Conservation (phyloP, 2,888 invertebrate species). For the Sthenelais limicola region DNA sequence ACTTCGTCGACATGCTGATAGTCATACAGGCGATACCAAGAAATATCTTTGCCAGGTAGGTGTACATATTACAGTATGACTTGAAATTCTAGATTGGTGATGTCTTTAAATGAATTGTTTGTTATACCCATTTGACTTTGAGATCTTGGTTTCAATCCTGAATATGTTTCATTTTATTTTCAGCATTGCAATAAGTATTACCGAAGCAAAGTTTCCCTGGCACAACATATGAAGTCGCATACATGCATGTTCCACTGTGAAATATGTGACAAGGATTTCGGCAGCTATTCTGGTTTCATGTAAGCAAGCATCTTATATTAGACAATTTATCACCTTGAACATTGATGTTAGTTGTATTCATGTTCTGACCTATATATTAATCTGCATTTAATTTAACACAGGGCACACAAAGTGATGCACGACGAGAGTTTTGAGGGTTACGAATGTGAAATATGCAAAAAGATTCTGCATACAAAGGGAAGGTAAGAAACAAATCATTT, state of each 20-base stretch:
- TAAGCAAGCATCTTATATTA: slow-evolving; percentile 41
- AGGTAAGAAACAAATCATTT: slow-evolving; percentile 46
- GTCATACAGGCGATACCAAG: slow-evolving; percentile 37
- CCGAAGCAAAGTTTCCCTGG: slow-evolving; percentile 47
- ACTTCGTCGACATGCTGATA: slow-evolving; percentile 46
- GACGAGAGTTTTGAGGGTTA: slow-evolving; percentile 51
- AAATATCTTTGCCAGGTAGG: slow-evolving; percentile 45
- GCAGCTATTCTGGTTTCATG: slow-evolving; percentile 56
- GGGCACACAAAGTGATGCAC: slow-evolving; percentile 55
- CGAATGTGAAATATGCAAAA: slow-evolving; percentile 49
- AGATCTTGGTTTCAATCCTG: neutral
- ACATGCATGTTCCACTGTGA: slow-evolving; percentile 53
- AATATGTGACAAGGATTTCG: slow-evolving; percentile 51
- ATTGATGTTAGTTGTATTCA: neutral
- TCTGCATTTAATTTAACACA: slow-evolving; percentile 17
- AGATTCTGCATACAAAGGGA: slow-evolving; percentile 51
- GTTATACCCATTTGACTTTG: too few species aligned
- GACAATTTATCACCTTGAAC: neutral
- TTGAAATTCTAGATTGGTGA: neutral
- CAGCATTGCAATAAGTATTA: slow-evolving; percentile 51
- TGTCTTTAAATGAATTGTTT: too few species aligned
- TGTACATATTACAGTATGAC: neutral
- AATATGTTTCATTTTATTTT: neutral
- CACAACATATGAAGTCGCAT: slow-evolving; percentile 52
- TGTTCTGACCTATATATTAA: neutral